Evolutionary conservation across 2,113 vertebrate genomes (phyloP).

Genomic region (Hemibagrus wyckioides): DNA sequence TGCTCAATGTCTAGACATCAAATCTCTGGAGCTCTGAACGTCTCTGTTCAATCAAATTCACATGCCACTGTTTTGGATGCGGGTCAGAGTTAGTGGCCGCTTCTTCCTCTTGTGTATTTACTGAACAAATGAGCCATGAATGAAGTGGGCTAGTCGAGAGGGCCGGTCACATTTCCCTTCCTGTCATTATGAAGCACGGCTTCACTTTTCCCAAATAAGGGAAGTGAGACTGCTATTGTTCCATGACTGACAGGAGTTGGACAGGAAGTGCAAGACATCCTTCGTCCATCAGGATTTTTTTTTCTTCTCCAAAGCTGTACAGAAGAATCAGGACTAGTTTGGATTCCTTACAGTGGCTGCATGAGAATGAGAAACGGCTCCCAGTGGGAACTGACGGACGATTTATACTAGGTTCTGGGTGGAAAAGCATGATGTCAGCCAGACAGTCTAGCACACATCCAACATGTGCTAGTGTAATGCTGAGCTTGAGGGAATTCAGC

Average conservation of each 20-base stretch:
- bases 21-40: neutral
- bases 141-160: neutral
- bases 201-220: slow-evolving; percentile 25
- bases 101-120: neutral
- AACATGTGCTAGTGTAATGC: slow-evolving; percentile 20
- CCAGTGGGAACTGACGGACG: neutral
- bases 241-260: slow-evolving; percentile 18
- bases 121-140: slow-evolving; percentile 1
- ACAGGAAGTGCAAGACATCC: slow-evolving; percentile 34
- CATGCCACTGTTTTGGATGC: neutral
- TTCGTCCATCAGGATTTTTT: neutral
- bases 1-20: slow-evolving; percentile 4
- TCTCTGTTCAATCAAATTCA: neutral
- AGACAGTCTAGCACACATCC: slow-evolving; percentile 1
- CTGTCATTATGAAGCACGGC: slow-evolving; percentile 3
- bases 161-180: slow-evolving; percentile 15
- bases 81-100: neutral
- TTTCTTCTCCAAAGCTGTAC: neutral
- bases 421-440: slow-evolving; percentile 13
- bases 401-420: neutral
- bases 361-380: neutral
- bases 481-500: neutral
- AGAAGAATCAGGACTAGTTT: neutral
- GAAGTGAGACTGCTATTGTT: neutral
- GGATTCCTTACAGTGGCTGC: neutral